Conservation (phyloP, 2,113 vertebrate genomes). For the Centropristis striata region DNA sequence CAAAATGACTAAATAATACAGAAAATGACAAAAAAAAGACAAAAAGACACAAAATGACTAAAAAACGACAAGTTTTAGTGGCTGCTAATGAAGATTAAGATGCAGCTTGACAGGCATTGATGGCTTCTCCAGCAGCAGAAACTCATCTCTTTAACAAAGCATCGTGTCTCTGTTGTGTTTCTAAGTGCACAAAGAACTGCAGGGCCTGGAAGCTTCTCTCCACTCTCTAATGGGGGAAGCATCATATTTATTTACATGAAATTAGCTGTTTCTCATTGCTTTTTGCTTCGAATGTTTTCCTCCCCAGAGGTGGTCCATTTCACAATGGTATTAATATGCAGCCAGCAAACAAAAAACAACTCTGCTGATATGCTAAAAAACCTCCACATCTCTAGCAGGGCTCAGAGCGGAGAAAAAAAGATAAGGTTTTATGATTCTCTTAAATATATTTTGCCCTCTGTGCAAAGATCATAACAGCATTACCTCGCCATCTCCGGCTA, state of each 20-base stretch:
- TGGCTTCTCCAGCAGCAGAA: neutral
- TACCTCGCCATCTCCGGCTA: neutral
- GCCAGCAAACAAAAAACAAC: neutral
- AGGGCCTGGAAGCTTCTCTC: conserved; percentile 23
- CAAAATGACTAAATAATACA: too few species aligned
- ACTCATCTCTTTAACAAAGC: neutral
- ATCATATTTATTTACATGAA: conserved; percentile 57
- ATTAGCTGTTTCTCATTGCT: conserved; percentile 43
- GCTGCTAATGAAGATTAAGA: too few species aligned
- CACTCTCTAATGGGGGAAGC: conserved; percentile 58
- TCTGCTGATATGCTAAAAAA: conserved; percentile 8
- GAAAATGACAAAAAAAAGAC: too few species aligned
- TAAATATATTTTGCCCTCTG: conserved; percentile 32
- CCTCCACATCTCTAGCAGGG: neutral
- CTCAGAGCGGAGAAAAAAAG: conserved; percentile 47
- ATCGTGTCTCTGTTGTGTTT: conserved; percentile 36
- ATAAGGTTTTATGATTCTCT: conserved; percentile 52
- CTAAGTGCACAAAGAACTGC: conserved; percentile 20
- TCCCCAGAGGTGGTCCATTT: conserved; percentile 55
- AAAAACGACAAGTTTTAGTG: too few species aligned
- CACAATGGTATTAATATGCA: conserved; percentile 48
- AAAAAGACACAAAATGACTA: too few species aligned
- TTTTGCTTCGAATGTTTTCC: conserved; percentile 50
- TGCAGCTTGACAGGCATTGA: too few species aligned
- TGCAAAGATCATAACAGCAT: conserved; percentile 34